Percentiles rank a stretch among this genome's conserved stretches.
Conservation (phyloP, 2,797 vertebrate genomes). For the Chiloscyllium punctatum region DNA sequence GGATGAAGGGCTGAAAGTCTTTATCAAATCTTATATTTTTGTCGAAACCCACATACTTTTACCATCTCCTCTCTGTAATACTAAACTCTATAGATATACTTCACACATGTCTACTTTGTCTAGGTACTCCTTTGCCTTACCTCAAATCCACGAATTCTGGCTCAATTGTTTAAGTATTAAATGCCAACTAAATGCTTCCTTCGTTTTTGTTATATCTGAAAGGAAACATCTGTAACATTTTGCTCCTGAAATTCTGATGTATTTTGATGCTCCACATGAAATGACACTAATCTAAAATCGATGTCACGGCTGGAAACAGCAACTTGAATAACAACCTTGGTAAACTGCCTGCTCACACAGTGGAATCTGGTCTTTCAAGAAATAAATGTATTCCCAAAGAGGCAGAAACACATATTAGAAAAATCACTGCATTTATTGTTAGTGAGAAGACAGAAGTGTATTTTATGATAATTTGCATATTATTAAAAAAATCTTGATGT, state of each 20-base stretch:
- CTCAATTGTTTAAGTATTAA: background rate
- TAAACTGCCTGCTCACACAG: background rate
- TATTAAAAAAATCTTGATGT: background rate
- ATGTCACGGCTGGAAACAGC: background rate
- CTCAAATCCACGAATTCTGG: background rate
- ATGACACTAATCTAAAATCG: background rate
- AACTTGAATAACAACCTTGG: background rate
- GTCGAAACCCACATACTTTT: background rate
- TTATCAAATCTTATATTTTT: background rate
- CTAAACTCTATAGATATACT: background rate
- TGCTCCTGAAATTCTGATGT: background rate
- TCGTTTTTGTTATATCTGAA: background rate
- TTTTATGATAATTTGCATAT: background rate
- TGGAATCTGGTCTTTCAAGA: background rate
- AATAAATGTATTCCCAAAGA: background rate
- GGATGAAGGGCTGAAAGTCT: background rate
- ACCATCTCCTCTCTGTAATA: background rate
- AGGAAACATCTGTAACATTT: background rate
- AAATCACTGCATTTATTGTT: background rate
- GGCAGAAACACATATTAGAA: background rate
- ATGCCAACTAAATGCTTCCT: background rate
- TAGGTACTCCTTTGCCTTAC: background rate
- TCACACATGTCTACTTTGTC: background rate
- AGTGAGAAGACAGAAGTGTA: background rate
- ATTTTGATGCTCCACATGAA: background rate